Conservation (phyloP, 2,797 vertebrate genomes). For the Peromyscus eremicus region DNA sequence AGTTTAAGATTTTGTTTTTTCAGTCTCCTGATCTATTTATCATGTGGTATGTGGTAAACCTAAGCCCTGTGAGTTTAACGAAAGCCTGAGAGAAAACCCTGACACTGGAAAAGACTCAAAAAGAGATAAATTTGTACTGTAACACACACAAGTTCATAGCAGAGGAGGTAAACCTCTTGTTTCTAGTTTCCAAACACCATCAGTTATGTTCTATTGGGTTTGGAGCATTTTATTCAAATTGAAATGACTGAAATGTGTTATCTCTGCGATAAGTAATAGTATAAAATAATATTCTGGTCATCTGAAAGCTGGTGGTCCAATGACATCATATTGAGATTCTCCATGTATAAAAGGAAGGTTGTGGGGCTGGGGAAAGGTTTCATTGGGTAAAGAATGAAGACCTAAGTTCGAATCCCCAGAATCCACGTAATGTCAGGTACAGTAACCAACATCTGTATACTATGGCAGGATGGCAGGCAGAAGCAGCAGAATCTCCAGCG, state of each 20-base stretch:
- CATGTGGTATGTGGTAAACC: neutral
- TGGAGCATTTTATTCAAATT: neutral
- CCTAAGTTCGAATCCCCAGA: neutral
- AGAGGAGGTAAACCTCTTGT: neutral
- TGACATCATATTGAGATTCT: neutral
- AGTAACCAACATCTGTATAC: neutral
- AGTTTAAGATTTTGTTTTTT: slow-evolving; percentile 20
- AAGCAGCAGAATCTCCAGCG: neutral
- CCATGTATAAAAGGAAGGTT: neutral
- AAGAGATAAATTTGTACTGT: neutral
- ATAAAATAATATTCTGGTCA: neutral
- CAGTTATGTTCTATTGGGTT: neutral
- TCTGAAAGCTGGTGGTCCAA: neutral
- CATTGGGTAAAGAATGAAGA: neutral
- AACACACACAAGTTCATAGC: neutral
- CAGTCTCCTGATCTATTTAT: neutral
- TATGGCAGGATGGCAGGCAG: neutral
- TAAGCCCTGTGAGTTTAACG: neutral
- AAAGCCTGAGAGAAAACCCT: neutral
- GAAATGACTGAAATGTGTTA: neutral
- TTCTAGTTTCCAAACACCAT: neutral
- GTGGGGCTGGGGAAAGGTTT: neutral
- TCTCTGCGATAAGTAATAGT: neutral
- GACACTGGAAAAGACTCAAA: neutral
- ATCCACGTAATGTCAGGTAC: neutral